These are phyloP conservation scores for Meandrina meandrites DNA, from an alignment of 92 coral and sea anemone genomes.

Conservation along the genomic window DNA sequence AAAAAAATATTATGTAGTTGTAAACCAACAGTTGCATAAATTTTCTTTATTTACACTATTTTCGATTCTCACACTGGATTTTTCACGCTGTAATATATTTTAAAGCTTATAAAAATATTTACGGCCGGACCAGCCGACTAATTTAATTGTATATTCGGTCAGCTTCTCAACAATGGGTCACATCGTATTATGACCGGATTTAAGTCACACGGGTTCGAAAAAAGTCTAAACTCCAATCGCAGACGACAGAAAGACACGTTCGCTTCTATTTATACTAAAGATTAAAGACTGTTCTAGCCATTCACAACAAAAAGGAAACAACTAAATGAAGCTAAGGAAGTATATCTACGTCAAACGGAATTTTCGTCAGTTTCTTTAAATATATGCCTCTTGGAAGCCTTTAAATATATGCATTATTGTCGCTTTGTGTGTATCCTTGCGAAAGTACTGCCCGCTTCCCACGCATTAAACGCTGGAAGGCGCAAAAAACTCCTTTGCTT, in stretches of 20 bases:
- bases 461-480: conserved; percentile 30
- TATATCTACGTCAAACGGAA: conserved; percentile 30
- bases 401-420: neutral
- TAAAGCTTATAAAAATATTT: neutral
- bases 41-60: conserved; percentile 8
- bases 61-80: neutral
- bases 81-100: neutral
- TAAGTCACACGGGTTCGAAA: neutral
- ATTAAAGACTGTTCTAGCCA: conserved; percentile 2
- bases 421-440: neutral
- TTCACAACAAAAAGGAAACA: conserved; percentile 19
- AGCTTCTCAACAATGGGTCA: neutral
- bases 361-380: conserved; percentile 22
- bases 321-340: conserved; percentile 3
- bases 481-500: conserved; percentile 32
- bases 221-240: neutral
- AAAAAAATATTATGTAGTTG: neutral
- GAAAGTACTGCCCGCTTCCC: conserved; percentile 3
- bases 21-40: neutral
- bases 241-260: neutral
- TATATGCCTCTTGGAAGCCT: neutral
- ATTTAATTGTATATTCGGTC: neutral
- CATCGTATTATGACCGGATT: neutral
- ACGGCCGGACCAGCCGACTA: conserved; percentile 1
- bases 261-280: neutral